Percentiles rank a stretch among this genome's conserved stretches.
Conservation (phyloP, 2,888 invertebrate genomes). For the Anthoptus insignis region DNA sequence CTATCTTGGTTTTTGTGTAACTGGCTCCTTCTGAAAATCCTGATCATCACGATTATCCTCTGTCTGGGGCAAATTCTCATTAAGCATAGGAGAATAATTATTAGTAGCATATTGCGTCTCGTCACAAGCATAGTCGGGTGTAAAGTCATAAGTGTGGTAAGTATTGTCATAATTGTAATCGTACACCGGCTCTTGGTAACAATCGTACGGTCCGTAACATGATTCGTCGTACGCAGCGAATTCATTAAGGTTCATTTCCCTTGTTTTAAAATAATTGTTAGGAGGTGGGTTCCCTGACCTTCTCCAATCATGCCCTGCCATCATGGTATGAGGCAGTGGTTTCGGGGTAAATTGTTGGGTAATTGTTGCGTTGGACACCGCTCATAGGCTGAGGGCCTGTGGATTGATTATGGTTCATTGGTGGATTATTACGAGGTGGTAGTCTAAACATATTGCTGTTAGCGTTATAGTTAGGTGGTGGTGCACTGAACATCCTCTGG, state of each 20-base stretch:
- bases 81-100: not conserved
- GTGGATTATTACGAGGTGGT: not conserved
- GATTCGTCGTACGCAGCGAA: slow-evolving; percentile 19
- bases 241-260: slow-evolving; percentile 47
- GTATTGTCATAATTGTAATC: slow-evolving; percentile 14
- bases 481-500: not conserved
- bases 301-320: slow-evolving; percentile 44
- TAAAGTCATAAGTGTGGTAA: not conserved
- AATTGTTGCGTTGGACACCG: too few relatives aligned
- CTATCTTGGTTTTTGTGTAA: not conserved
- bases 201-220: not conserved
- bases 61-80: not conserved
- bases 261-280: slow-evolving; percentile 49
- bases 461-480: not conserved
- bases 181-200: not conserved
- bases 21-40: not conserved
- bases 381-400: not conserved
- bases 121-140: not conserved
- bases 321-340: not conserved
- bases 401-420: not conserved
- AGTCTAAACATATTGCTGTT: not conserved
- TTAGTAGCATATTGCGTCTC: not conserved
- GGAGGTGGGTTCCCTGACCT: slow-evolving; percentile 48
- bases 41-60: not conserved
- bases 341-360: not conserved